phyloP scores from a whole-genome alignment of 2,888 invertebrate species.

The Macrosoma leucophasiata region DNA sequence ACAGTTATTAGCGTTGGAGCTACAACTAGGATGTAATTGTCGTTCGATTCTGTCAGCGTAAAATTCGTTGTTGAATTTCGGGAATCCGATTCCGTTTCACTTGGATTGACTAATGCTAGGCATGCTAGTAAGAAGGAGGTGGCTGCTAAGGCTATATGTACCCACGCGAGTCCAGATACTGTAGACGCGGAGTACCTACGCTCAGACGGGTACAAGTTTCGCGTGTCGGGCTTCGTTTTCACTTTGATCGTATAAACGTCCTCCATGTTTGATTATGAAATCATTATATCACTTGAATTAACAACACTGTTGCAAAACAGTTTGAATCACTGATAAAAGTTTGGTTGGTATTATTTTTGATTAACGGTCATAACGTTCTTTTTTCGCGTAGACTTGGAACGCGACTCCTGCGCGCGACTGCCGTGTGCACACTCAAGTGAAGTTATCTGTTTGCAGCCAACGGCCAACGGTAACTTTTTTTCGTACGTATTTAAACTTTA shows the following conservation, averaged over 20 bases:
- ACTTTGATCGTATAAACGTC: constrained; percentile 81
- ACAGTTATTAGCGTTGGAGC: constrained; percentile 69
- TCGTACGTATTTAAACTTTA: too few species aligned
- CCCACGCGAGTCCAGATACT: constrained; percentile 78
- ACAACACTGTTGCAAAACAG: too few species aligned
- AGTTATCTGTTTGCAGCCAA: too few species aligned
- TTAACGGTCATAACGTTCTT: too few species aligned
- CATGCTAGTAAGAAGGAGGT: constrained; percentile 75
- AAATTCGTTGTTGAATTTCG: constrained; percentile 25
- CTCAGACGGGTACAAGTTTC: constrained; percentile 78
- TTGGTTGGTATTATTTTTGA: too few species aligned
- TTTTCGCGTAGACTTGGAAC: constrained; percentile 16
- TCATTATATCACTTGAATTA: constrained; percentile 15
- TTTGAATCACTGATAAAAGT: too few species aligned
- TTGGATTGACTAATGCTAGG: constrained; percentile 62
- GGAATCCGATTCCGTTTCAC: constrained; percentile 24
- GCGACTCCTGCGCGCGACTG: constrained; percentile 29
- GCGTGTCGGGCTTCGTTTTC: constrained; percentile 76
- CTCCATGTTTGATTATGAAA: constrained; percentile 70
- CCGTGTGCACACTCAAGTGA: constrained; percentile 32
- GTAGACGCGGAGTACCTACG: constrained; percentile 80
- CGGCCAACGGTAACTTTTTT: too few species aligned
- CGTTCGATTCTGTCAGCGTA: constrained; percentile 14
- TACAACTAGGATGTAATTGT: constrained; percentile 52
- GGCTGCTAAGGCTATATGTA: constrained; percentile 77